phyloP scores from a whole-genome alignment of 2,888 invertebrate species.

The Vesta saturnalis region DNA sequence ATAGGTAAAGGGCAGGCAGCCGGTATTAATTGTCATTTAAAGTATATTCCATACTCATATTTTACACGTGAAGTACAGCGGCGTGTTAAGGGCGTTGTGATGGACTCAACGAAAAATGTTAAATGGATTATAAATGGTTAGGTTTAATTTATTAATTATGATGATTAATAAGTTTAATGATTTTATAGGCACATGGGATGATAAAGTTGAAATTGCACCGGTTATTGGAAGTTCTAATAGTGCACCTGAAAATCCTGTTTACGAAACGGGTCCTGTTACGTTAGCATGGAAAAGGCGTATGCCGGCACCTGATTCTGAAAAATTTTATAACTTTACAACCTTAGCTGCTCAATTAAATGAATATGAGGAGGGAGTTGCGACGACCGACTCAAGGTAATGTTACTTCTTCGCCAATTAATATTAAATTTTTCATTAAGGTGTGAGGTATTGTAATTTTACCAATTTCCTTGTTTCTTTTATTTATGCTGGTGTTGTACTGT shows the following conservation, averaged over 20 bases:
- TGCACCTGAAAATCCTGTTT: conserved; percentile 80
- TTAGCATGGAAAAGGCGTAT: conserved; percentile 87
- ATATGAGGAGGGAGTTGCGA: conserved; percentile 89
- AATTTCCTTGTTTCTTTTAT: too few relatives aligned
- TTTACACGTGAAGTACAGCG: conserved; percentile 96
- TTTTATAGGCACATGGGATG: conserved; percentile 89
- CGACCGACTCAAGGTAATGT: conserved; percentile 87
- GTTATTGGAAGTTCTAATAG: conserved; percentile 74
- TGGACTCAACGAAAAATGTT: conserved; percentile 77
- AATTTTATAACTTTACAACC: conserved; percentile 94
- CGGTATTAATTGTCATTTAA: conserved; percentile 94
- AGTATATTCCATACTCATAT: conserved; percentile 98
- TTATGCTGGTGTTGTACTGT: too few relatives aligned
- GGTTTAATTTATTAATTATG: conserved; percentile 49
- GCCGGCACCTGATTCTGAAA: conserved; percentile 75
- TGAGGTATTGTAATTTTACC: too few relatives aligned
- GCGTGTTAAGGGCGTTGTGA: conserved; percentile 84
- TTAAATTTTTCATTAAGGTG: too few relatives aligned
- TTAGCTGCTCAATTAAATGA: conserved; percentile 98
- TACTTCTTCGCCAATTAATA: too few relatives aligned
- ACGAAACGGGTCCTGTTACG: conserved; percentile 89
- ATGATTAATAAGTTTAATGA: conserved; percentile 55
- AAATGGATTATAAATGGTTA: conserved; percentile 76
- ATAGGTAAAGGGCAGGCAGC: conserved; percentile 83
- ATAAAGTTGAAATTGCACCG: conserved; percentile 92